Base-by-base conservation (phyloP, 2,113 vertebrate genomes). In the Scomber japonicus region DNA sequence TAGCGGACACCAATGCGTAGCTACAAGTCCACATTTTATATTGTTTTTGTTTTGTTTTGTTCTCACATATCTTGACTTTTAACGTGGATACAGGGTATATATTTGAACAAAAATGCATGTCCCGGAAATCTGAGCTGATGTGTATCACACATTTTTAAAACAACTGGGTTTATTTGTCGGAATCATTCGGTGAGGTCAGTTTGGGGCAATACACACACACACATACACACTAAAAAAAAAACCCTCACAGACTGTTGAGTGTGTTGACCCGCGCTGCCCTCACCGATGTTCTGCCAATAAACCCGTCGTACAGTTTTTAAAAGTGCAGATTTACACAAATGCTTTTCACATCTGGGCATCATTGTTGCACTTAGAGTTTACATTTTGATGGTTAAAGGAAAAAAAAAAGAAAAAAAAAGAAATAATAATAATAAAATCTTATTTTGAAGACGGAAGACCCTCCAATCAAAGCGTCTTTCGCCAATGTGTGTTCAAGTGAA, bases 301-400 rank as follows among this genome's bases (percentile, higher is more conserved):
- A 84, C 62, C 76, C 21, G 17, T 45, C 0, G 10, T 40, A 15
- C 30, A 40, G 15, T 80, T 81, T 85, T 87, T 65, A 57, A 82
- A 89, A 91, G 91, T 93, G 94, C 90, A 77, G 74, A 84, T 83
- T 83, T 94, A 94, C 91, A 94, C 94, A 92, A 83, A 93, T 55
- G 93, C 93, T 95, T 92, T 80, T 92, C 75, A 95, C 90, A 91
- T 91, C 93, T 92, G 96, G 97, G 93, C 97, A 96, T 97, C 96
- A 96, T 97, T 95, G 95, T 99, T 99, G 98, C 98, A 99, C 98
- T 99, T 99, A 97, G 96, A 98, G 98, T 99, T 99, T 99, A 99
- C 97, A 99, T 97, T 97, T 96, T 94, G 94, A 98, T 97, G 97
- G 96, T 94, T 96, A 96, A 94, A 96, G 95, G 93, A 94, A 93